Evolutionary conservation across 2,888 invertebrate species (phyloP), one percentile per base, ranked within the genome.

Genomic region (Panorpa germanica): DNA sequence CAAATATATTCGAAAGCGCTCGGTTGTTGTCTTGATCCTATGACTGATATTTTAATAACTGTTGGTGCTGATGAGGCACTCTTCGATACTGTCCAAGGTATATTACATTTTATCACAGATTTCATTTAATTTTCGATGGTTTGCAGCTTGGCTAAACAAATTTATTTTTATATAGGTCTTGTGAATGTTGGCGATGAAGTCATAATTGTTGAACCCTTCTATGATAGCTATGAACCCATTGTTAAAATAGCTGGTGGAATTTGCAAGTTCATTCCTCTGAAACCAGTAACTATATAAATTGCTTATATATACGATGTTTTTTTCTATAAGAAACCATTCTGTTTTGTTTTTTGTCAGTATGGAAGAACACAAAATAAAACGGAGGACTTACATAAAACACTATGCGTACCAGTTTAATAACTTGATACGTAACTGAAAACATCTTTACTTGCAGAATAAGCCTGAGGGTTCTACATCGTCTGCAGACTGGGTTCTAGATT

Each of bases 161-260:
- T n/a, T n/a, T n/a, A n/a, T n/a, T n/a, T n/a, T n/a, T n/a, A n/a
- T n/a, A 20, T 28, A 15, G 70, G 70, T 2, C 60, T 68, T 38
- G 55, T 74, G 13, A 60, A 62, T 40, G 60, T 63, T 12, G 73
- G 58, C n/a, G 59, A 58, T 40, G 59, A 70, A 53, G 70, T 68
- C 36, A 69, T 75, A 35, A 64, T 77, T 32, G 70, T 77, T 37
- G 76, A 78, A 46, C 77, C 77, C 2, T 74, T 63, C 46, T 78
- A 70, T 46, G 75, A 76, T 48, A 74, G 73, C 41, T 77, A 78
- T 45, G 65, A 61, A 37, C 71, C 75, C 1, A 69, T 76, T 63
- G 61, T 72, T 5, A 50, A 49, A 34, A 54, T 61, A 29, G 69
- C 70, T 19, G 70, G 70, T 8, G 78, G 71, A 6, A 52, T 50